These are phyloP conservation scores for Talpa occidentalis DNA, from an alignment of 2,113 vertebrate genomes.

Conservation along the genomic window DNA sequence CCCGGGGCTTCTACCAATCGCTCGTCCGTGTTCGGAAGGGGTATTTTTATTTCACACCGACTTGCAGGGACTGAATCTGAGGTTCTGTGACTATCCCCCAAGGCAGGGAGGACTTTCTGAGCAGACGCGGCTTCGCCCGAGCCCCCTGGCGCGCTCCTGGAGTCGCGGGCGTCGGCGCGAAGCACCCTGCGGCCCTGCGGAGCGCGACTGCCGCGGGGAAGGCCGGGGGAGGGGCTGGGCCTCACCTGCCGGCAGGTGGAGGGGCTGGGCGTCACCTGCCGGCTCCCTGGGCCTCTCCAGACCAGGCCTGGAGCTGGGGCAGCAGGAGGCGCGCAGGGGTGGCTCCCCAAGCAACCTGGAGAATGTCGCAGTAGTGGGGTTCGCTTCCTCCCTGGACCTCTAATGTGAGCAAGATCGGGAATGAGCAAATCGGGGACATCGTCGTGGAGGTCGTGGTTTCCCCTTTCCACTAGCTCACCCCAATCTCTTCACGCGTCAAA, in stretches of 20 bases:
- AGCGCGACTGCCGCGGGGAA: too few species aligned
- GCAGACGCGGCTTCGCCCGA: not conserved
- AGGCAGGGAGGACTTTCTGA: not conserved
- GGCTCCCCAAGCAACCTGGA: not conserved
- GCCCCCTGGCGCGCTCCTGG: too few species aligned
- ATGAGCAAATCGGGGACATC: not conserved
- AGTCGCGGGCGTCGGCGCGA: too few species aligned
- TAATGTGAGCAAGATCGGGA: not conserved
- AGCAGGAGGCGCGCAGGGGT: accelerated
- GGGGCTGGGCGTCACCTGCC: too few species aligned
- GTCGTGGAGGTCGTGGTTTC: not conserved
- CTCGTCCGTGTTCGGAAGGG: not conserved
- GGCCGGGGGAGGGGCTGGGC: too few species aligned
- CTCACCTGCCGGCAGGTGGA: too few species aligned
- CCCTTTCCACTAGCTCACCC: not conserved
- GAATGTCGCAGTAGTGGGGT: not conserved
- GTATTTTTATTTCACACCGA: not conserved
- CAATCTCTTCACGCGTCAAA: not conserved
- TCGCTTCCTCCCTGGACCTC: not conserved
- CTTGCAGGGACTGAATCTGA: not conserved
- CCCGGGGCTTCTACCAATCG: too few species aligned
- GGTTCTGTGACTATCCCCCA: not conserved
- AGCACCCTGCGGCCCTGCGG: too few species aligned
- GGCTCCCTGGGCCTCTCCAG: not conserved
- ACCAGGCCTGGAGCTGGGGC: too few species aligned